phyloP scores from a whole-genome alignment of 2,113 vertebrate species.

The Pionites leucogaster region DNA sequence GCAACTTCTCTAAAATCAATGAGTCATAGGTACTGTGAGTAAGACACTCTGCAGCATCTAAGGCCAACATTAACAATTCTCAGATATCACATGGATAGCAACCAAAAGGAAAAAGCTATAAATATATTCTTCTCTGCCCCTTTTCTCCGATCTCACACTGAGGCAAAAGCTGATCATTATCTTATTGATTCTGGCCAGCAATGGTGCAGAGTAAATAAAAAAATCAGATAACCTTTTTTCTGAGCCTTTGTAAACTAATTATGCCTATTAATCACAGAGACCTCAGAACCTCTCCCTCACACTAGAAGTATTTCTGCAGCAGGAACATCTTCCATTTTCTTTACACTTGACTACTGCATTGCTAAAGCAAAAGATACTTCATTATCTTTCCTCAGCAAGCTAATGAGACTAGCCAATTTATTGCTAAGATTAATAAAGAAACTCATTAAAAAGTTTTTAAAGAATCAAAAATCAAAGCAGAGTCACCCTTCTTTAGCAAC shows the following conservation, averaged over 20 bases:
- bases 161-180: slow-evolving; percentile 61
- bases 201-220: slow-evolving; percentile 43
- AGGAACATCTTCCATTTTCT: not conserved
- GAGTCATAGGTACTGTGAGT: not conserved
- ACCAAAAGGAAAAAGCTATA: not conserved
- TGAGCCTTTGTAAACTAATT: slow-evolving; percentile 75
- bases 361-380: slow-evolving; percentile 10
- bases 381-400: slow-evolving; percentile 10
- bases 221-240: slow-evolving; percentile 73
- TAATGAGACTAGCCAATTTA: not conserved
- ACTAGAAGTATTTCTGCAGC: slow-evolving; percentile 18
- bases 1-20: slow-evolving; percentile 6
- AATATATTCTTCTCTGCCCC: not conserved
- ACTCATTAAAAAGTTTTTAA: not conserved
- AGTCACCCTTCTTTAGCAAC: not conserved
- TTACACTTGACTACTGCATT: not conserved
- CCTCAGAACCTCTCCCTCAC: slow-evolving; percentile 34
- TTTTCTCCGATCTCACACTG: not conserved
- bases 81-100: not conserved
- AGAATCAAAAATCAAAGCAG: not conserved
- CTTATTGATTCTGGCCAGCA: slow-evolving; percentile 54
- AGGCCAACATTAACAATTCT: not conserved
- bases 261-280: slow-evolving; percentile 75
- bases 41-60: not conserved
- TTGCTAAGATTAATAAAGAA: not conserved